Evolutionary conservation across 2,113 vertebrate species (phyloP), one percentile per base, ranked within the genome.

Genomic region (Morone saxatilis): DNA sequence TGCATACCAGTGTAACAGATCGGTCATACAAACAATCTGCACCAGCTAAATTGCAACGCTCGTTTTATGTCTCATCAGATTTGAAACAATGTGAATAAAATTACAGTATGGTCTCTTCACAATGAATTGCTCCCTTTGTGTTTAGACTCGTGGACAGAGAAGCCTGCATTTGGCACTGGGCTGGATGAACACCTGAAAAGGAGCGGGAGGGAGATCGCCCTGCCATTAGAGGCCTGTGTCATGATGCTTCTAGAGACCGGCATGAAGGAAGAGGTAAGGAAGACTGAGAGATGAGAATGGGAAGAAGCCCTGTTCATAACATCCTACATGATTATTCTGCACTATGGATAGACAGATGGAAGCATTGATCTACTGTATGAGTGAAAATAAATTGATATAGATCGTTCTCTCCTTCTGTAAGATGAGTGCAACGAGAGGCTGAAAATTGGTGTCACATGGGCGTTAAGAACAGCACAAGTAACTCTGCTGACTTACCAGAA

Each of bases 171-270:
- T 61, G 98, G 98, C 75, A 99, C 97, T 0, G 95, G 94, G 0
- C 74, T 99, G 88, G 98, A 99, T 4, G 98, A 99, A 57, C 98
- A 99, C 74, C 96, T 99, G 83, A 99, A 99, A 76, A 96, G 98
- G 81, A 99, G 98, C 0, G 92, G 96, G n/a, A 96, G 98, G 11
- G 98, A 99, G 85, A 96, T 99, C 0, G 97, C 98, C 0, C 94
- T 99, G 59, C 98, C 98, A 0, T 83, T 99, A 0, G 98, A 99
- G 85, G 98, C 98, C 78, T 99, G 98, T 12, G 96, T 99, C 71
- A 99, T 99, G 98, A 97, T 99, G 96, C 97, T 99, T 3, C 92
- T 99, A 71, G 98, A 99, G 87, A 99, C 98, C 0, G 98, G 98
- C 72, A 99, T 99, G 98, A 98, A 96, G 87, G 98, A 99, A 86